Base-by-base conservation (phyloP, 2,797 vertebrate genomes). In the Peromyscus attwateri region DNA sequence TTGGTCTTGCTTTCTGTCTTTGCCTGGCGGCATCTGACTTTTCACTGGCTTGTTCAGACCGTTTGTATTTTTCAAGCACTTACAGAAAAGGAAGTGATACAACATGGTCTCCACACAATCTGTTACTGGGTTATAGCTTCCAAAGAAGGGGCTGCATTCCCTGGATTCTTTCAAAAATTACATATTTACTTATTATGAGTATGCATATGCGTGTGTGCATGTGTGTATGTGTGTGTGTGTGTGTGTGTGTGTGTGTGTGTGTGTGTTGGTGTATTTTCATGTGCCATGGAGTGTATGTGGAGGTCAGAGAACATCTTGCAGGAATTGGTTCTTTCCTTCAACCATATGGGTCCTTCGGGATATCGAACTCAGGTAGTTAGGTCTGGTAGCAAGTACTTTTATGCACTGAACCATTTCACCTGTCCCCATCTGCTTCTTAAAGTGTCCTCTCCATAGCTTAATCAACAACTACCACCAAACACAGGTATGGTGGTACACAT, bases 1-100 rank as follows among this genome's bases (percentile, higher is more conserved):
- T 92, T 66, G 60, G 12, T 31, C 37, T 64, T 90, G 81, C 29
- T 93, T 77, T 83, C 43, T 82, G 25, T 87, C 19, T 43, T 46
- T 77, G 12, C 52, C 21, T 83, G 60, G 68, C 2, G 64, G 12
- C 11, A 10, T 90, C 31, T 87, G n/a, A 46, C 52, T 83, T 73
- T 93, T 71, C 27, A 11, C 93, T 70, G 68, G 49, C 16, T 77
- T 82, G 29, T 60, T 88, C 46, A 46, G 62, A 29, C 11, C 3
- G 4, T 93, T 83, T 52, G n/a, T 79, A 2, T 40, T 73, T 96
- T 93, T 57, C 46, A 91, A 43, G 60, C 52, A 88, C 19, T 83
- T 87, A n/a, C 2, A 94, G 80, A 93, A 75, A 73, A 82, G 7
- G 43, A 92, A 55, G 17, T 14, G 0, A 27, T 14, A 73, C 11